These are phyloP conservation scores for Myxocyprinus asiaticus DNA, from an alignment of 2,113 vertebrate genomes.

Conservation along the genomic window DNA sequence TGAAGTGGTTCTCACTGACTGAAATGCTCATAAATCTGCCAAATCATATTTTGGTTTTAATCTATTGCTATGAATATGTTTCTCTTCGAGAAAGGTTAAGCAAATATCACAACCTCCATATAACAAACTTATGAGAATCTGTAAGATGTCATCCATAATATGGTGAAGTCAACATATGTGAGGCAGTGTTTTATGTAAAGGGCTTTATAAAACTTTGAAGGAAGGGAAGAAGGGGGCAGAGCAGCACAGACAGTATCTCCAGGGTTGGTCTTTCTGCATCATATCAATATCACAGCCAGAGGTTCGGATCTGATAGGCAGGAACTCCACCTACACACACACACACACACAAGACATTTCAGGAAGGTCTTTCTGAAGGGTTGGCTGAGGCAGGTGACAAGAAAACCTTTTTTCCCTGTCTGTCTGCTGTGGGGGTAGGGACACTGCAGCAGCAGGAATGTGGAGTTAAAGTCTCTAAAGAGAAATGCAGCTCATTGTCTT, in stretches of 20 bases:
- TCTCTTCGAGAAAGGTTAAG: too few relatives aligned
- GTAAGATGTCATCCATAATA: too few relatives aligned
- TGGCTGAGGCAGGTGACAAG: slow-evolving; percentile 49
- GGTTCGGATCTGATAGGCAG: slow-evolving; percentile 47
- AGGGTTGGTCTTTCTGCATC: slow-evolving; percentile 43
- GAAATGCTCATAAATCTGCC: too few relatives aligned
- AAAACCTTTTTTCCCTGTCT: background rate
- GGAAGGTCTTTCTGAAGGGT: slow-evolving; percentile 46
- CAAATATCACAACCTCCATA: too few relatives aligned
- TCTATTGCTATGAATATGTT: too few relatives aligned
- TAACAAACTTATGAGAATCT: too few relatives aligned
- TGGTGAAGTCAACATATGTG: slow-evolving; percentile 10
- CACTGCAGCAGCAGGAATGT: slow-evolving; percentile 27
- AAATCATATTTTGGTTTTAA: too few relatives aligned
- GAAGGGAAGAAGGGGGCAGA: slow-evolving; percentile 10
- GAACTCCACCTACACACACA: slow-evolving; percentile 48
- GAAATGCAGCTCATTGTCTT: slow-evolving; percentile 51
- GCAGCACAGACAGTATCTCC: slow-evolving; percentile 28
- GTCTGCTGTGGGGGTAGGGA: background rate
- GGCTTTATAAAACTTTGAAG: slow-evolving; percentile 12
- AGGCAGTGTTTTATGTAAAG: slow-evolving; percentile 2
- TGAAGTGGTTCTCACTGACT: too few relatives aligned
- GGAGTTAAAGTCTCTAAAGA: slow-evolving; percentile 19
- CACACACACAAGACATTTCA: slow-evolving; percentile 28
- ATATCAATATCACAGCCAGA: slow-evolving; percentile 45